Base-by-base conservation (phyloP, 2,113 vertebrate species). In the Solea solea region DNA sequence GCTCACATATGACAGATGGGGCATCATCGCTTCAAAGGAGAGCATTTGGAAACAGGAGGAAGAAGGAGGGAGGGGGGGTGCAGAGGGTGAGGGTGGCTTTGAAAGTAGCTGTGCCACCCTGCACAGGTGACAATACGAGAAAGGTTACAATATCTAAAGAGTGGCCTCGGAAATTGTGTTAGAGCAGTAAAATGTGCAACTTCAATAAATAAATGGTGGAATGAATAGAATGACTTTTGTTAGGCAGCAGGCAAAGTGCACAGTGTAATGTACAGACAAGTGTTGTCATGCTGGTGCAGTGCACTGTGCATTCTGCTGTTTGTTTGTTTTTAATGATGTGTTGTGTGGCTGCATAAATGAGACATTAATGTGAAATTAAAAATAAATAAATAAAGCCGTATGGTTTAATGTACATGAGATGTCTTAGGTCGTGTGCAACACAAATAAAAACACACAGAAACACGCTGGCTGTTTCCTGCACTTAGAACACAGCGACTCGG, bases 11-110 rank as follows among this genome's bases (percentile, higher is more conserved):
- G 95, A 97, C 97, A 97, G 97, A 98, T 98, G 96, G 96, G 96
- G 96, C 96, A 98, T 97, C 95, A 96, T 96, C 96, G 97, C 96
- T 97, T 97, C 96, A 98, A 96, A 98, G 96, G 93, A 89, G 94
- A 95, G 94, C 95, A 95, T 95, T 95, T 94, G 95, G 93, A 95
- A 95, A 86, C 94, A 94, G 95, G 94, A 94, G 94, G 94, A 94
- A 94, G 94, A 92, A 45, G 75, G 74, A 91, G 94, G 92, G 91
- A 92, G 93, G 90, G 94, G 57, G 51, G 50, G 13, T 2, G 75
- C 49, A 72, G 59, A 73, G 84, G 87, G 80, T 67, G 80, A 80
- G 79, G 76, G 71, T 44, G 67, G 84, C 72, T 88, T 80, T 85
- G 61, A 79, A 76, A 85, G 76, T 73, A 66, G 78, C 85, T 77